Percentiles rank a stretch among this genome's conserved stretches.
Conservation (phyloP, 2,797 vertebrate species). For the Amblyraja radiata region DNA sequence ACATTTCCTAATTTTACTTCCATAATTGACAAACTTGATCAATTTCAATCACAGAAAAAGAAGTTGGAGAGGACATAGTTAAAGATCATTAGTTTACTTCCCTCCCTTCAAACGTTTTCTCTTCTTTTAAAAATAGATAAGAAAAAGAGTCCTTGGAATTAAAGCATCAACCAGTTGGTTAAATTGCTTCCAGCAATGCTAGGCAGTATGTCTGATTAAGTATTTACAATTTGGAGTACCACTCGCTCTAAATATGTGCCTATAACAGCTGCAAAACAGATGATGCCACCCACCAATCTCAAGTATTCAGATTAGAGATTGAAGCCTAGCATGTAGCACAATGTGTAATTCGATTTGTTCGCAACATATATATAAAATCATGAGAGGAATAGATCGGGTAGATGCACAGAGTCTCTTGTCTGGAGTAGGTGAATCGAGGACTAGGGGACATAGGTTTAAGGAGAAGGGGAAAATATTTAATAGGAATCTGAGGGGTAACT, state of each 20-base stretch:
- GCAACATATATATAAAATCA: no score
- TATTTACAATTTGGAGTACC: background rate
- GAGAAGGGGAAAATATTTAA: no score
- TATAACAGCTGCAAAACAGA: constrained; percentile 1
- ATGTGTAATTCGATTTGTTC: background rate
- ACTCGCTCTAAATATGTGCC: background rate
- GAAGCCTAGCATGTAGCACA: background rate
- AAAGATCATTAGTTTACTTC: background rate
- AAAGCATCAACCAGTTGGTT: constrained; percentile 13
- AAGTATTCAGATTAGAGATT: constrained; percentile 2
- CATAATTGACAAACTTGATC: background rate
- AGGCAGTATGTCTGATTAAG: background rate
- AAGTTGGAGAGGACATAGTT: background rate
- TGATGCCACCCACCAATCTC: background rate
- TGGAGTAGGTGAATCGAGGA: no score
- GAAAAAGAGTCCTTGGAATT: background rate
- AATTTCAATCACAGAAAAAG: background rate
- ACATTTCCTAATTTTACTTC: background rate
- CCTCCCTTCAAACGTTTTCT: background rate
- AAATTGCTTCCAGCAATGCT: background rate
- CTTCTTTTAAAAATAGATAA: background rate
- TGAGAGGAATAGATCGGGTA: no score
- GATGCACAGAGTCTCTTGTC: no score
- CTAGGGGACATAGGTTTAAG: no score
- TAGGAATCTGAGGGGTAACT: no score